A percentile compares a stretch with the other conserved stretches of the same genome.
These are phyloP conservation scores for Cylas formicarius DNA, from an alignment of 1,140 invertebrate genomes.

Conservation along the genomic window DNA sequence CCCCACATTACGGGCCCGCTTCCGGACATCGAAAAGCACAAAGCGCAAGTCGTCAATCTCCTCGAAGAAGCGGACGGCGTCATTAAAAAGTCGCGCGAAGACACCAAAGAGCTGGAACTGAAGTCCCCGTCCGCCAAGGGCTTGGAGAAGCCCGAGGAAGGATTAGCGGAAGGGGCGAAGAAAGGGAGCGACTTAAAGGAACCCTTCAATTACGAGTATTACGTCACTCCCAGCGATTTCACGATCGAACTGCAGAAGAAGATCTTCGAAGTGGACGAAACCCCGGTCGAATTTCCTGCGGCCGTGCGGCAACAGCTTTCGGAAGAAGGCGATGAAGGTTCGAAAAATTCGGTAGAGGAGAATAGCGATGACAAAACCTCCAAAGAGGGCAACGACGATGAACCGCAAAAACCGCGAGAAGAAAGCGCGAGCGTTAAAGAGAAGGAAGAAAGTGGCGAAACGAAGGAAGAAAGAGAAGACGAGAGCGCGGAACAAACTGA, in stretches of 20 bases:
- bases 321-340: slow-evolving; percentile 3
- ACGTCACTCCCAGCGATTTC: no score
- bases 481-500: slow-evolving; percentile 7
- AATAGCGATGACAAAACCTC: not conserved
- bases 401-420: slow-evolving; percentile 6
- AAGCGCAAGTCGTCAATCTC: slow-evolving; percentile 9
- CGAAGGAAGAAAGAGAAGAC: slow-evolving; percentile 1
- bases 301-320: no score
- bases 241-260: no score
- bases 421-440: not conserved
- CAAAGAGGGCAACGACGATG: slow-evolving; percentile 6
- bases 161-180: no score
- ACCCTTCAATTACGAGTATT: no score
- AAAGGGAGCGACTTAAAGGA: no score
- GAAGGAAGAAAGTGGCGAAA: not conserved
- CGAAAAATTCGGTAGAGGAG: not conserved
- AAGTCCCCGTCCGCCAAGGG: no score
- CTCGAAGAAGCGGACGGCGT: slow-evolving; percentile 1
- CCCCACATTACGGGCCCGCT: not conserved
- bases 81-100: not conserved
- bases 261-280: no score
- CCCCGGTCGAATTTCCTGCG: no score
- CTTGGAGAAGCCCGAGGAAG: no score
- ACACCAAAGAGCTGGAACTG: no score
- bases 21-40: not conserved